Evolutionary conservation across 2,113 vertebrate genomes (phyloP).

Genomic region (Poicephalus gulielmi): DNA sequence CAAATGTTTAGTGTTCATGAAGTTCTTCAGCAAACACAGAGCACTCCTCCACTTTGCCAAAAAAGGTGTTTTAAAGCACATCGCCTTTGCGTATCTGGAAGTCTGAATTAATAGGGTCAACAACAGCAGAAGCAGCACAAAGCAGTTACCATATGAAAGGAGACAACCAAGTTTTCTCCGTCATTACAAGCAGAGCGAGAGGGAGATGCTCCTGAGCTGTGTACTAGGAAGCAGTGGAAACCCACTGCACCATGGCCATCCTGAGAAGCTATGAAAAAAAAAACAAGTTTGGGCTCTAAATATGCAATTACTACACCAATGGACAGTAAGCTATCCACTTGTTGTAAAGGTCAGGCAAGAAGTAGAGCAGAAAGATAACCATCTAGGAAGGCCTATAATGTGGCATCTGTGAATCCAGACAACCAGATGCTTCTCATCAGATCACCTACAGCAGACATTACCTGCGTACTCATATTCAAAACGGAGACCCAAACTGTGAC

Average conservation of each 20-base stretch:
- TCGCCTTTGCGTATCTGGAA: background rate
- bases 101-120: background rate
- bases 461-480: background rate
- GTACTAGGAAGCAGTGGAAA: background rate
- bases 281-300: background rate
- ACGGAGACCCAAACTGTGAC: background rate
- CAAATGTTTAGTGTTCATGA: background rate
- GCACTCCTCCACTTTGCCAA: background rate
- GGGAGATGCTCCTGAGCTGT: background rate
- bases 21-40: background rate
- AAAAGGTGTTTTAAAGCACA: background rate
- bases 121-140: background rate
- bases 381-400: background rate
- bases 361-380: background rate
- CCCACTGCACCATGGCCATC: background rate
- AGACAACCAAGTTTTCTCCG: background rate
- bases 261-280: background rate
- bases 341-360: background rate
- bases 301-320: background rate
- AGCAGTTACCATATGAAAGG: background rate
- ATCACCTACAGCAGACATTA: background rate
- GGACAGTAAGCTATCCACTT: background rate
- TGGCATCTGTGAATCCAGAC: background rate
- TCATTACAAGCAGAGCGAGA: background rate
- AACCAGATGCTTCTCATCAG: background rate